Evolutionary conservation across 2,888 invertebrate species (phyloP), one percentile per base, ranked within the genome.

Genomic region (Odontocolon sp.): DNA sequence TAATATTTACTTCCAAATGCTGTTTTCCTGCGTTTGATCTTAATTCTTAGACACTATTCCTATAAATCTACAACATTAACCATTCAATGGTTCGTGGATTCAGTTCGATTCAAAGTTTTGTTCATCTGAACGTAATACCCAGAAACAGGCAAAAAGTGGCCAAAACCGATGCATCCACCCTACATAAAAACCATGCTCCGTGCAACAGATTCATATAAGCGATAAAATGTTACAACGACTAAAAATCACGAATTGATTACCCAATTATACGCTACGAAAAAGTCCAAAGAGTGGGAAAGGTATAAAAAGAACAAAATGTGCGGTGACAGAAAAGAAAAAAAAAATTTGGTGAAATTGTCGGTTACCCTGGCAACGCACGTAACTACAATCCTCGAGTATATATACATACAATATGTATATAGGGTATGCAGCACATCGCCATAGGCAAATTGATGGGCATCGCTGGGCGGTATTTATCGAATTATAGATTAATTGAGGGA

Each of bases 401-500:
- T 54, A 56, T n/a, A 54, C 33, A 40, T 23, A 21, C 14, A 59
- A 45, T 18, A 61, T 57, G 31, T 14, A 28, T 9, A 36, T 14
- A 54, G 38, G 36, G 68, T 45, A 52, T 33, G 59, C 40, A 9
- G 52, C 16, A 54, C 68, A 72, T 72, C 54, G 47, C 68, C 54
- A 59, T 54, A 76, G 61, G 38, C 61, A 76, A 80, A 84, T 81
- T 82, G 81, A 82, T 80, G 79, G 78, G 77, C 79, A 76, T 70
- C 78, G 81, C 74, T 72, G 72, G 77, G 64, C 75, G 79, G 77
- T 84, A 84, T 83, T 86, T 84, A 85, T 84, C 82, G 81, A 85
- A 85, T 86, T 84, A 83, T 81, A 80, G 79, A 82, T 84, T 83
- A 85, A 85, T 84, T 81, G 82, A 81, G 82, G 81, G 81, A 82